phyloP scores from a whole-genome alignment of 2,113 vertebrate species.

The Semicossyphus pulcher region DNA sequence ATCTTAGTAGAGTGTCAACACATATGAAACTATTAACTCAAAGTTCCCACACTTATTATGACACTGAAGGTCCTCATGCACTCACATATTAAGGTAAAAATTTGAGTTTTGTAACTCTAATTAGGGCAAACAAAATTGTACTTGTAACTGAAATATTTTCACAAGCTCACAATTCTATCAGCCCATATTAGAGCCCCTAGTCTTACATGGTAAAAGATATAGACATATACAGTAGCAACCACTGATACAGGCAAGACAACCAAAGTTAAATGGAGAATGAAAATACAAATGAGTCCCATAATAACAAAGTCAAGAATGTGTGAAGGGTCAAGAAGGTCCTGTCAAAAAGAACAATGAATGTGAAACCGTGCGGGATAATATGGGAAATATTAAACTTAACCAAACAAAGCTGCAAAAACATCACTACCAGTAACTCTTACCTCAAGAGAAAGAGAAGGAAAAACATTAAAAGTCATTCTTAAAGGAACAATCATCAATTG shows the following conservation, averaged over 20 bases:
- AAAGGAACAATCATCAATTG: slow-evolving; percentile 38
- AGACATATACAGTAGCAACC: background rate
- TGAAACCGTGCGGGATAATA: slow-evolving; percentile 43
- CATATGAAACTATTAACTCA: background rate
- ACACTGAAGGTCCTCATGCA: background rate
- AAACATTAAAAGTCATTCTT: slow-evolving; percentile 45
- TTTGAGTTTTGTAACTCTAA: background rate
- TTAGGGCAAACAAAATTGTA: too few species aligned
- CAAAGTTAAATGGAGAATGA: background rate
- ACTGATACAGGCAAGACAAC: slow-evolving; percentile 2
- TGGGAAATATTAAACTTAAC: slow-evolving; percentile 65
- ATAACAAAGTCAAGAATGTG: slow-evolving; percentile 24
- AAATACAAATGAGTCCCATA: slow-evolving; percentile 16
- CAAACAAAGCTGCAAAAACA: slow-evolving; percentile 79
- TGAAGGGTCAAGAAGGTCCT: slow-evolving; percentile 38
- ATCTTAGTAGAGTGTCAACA: background rate
- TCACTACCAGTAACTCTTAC: slow-evolving; percentile 72
- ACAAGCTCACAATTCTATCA: background rate
- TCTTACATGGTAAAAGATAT: background rate
- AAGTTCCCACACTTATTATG: background rate
- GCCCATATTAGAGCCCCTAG: background rate
- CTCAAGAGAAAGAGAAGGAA: slow-evolving; percentile 48
- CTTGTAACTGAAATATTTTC: background rate
- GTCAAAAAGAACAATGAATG: slow-evolving; percentile 68
- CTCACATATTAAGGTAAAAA: background rate